These are phyloP conservation scores for Neosalanx taihuensis DNA, from an alignment of 2,797 vertebrate genomes.

Conservation along the genomic window DNA sequence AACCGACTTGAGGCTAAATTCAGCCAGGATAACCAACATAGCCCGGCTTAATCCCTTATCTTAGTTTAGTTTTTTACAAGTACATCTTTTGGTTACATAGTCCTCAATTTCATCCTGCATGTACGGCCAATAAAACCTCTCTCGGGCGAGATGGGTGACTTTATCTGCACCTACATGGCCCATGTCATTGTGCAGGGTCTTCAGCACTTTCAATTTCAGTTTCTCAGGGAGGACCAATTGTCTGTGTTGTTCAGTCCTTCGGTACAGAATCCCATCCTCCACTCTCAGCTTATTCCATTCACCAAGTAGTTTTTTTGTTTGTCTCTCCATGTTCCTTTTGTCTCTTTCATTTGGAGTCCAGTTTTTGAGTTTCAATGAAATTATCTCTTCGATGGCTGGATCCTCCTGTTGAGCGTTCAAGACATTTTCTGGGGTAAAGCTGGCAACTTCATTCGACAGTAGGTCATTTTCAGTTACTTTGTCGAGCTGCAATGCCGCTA, in stretches of 20 bases:
- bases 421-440: no score
- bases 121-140: slow-evolving; percentile 1
- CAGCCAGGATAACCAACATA: no score
- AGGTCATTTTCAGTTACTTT: no score
- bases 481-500: not conserved
- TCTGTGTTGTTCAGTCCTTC: not conserved
- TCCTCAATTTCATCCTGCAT: slow-evolving; percentile 19
- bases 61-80: slow-evolving; percentile 23
- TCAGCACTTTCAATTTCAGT: slow-evolving; percentile 11
- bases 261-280: slow-evolving; percentile 18
- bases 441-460: no score
- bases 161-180: slow-evolving; percentile 24
- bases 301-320: slow-evolving; percentile 6
- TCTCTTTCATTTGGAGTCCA: slow-evolving; percentile 17
- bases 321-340: slow-evolving; percentile 3
- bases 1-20: no score
- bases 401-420: not conserved
- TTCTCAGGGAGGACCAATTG: slow-evolving; percentile 14
- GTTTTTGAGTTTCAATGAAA: not conserved
- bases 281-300: slow-evolving; percentile 22
- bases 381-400: not conserved
- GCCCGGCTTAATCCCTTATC: no score
- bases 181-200: slow-evolving; percentile 17
- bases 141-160: slow-evolving; percentile 2
- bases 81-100: slow-evolving; percentile 10